A percentile compares a stretch with the other conserved stretches of the same genome.
Evolutionary conservation across 2,797 vertebrate species (phyloP).

Genomic region (Cichlasoma orientale): DNA sequence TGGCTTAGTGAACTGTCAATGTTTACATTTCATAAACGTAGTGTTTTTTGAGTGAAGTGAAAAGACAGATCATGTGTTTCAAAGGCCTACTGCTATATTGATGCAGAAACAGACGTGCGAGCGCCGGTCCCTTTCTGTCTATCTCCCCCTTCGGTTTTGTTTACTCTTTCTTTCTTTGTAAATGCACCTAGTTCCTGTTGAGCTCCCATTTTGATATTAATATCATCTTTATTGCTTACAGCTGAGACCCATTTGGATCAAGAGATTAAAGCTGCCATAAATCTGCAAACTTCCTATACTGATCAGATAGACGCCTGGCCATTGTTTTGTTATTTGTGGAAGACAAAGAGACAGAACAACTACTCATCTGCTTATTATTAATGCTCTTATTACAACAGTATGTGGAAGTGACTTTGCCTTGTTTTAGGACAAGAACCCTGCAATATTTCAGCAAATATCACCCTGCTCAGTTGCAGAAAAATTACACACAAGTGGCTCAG

Average conservation of each 20-base stretch:
- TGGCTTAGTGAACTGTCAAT: constrained; percentile 77
- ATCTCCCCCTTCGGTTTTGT: constrained; percentile 22
- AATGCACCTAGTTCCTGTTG: constrained; percentile 58
- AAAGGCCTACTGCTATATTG: constrained; percentile 49
- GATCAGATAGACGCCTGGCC: constrained; percentile 53
- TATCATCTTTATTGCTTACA: constrained; percentile 76
- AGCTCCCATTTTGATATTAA: constrained; percentile 74
- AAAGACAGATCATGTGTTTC: constrained; percentile 72
- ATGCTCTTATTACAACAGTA: constrained; percentile 65
- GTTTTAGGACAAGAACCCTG: constrained; percentile 54
- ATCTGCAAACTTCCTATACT: constrained; percentile 65
- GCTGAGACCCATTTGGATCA: constrained; percentile 69
- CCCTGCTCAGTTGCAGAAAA: constrained; percentile 11
- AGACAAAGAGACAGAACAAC: constrained; percentile 64
- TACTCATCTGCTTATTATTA: constrained; percentile 77
- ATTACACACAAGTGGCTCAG: constrained; percentile 20
- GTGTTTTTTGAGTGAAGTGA: constrained; percentile 74
- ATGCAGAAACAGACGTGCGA: constrained; percentile 27
- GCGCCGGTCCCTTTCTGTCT: constrained; percentile 12
- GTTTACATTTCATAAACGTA: constrained; percentile 82
- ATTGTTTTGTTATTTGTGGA: constrained; percentile 65
- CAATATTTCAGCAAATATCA: constrained; percentile 43
- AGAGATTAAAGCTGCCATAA: constrained; percentile 70
- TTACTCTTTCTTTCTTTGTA: constrained; percentile 41
- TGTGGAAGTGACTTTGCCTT: constrained; percentile 40